Conservation (phyloP, 2,888 invertebrate genomes). For the Chrysotoxum bicinctum region DNA sequence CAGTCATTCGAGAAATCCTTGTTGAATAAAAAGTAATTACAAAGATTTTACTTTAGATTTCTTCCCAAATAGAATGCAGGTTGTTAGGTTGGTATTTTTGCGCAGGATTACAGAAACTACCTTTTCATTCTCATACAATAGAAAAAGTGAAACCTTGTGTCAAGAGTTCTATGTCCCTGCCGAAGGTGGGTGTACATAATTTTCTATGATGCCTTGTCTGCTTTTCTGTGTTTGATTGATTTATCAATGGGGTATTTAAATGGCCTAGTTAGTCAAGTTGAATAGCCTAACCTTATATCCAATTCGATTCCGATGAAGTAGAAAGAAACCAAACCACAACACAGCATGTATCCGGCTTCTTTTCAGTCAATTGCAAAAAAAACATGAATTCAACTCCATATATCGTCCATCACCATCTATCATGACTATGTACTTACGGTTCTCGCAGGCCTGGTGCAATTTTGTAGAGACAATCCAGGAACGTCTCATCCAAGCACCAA, state of each 20-base stretch:
- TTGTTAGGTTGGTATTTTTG: slow-evolving; percentile 1
- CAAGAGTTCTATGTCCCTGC: background rate
- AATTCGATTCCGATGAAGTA: background rate
- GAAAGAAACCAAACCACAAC: slow-evolving; percentile 9
- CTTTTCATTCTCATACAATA: background rate
- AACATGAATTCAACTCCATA: background rate
- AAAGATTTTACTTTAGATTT: background rate
- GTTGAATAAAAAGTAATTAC: background rate
- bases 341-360: slow-evolving; percentile 43
- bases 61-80: background rate
- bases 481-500: slow-evolving; percentile 89
- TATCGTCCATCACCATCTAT: background rate
- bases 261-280: slow-evolving; percentile 17
- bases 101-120: slow-evolving; percentile 14
- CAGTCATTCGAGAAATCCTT: background rate
- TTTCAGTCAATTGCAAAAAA: slow-evolving; percentile 16
- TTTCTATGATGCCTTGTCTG: background rate
- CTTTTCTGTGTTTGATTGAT: background rate
- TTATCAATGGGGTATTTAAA: background rate
- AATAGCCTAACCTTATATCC: slow-evolving; percentile 23
- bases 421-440: slow-evolving; percentile 87
- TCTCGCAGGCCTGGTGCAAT: slow-evolving; percentile 90
- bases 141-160: background rate
- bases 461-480: slow-evolving; percentile 90
- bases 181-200: slow-evolving; percentile 11